These are phyloP conservation scores for Drosophila rufa DNA, from an alignment of 1,140 invertebrate genomes.

Conservation along the genomic window DNA sequence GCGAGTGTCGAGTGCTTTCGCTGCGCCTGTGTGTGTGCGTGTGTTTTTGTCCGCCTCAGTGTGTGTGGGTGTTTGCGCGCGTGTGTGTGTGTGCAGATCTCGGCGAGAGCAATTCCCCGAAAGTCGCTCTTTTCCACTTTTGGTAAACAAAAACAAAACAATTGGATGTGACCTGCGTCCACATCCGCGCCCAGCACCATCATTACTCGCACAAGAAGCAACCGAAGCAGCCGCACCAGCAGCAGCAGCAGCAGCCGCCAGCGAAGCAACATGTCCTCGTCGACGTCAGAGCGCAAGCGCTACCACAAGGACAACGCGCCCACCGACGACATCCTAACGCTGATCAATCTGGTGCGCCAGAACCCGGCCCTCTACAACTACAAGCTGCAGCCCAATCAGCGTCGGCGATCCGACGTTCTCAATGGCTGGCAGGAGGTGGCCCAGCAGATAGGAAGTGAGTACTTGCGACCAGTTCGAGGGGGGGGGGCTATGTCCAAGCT, in stretches of 20 bases:
- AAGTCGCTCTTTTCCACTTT: slow-evolving; percentile 26
- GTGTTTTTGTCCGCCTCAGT: slow-evolving; percentile 24
- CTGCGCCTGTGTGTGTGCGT: slow-evolving; percentile 30
- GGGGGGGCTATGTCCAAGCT: too few relatives aligned
- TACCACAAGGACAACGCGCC: slow-evolving; percentile 83
- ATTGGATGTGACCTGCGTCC: slow-evolving; percentile 25
- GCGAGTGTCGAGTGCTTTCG: slow-evolving; percentile 21
- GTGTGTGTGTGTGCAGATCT: slow-evolving; percentile 11
- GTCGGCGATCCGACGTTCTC: slow-evolving; percentile 74
- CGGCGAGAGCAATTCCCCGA: slow-evolving; percentile 12
- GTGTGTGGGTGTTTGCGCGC: not conserved
- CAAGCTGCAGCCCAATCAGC: slow-evolving; percentile 77
- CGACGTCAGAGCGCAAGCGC: slow-evolving; percentile 74
- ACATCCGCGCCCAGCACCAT: slow-evolving; percentile 14
- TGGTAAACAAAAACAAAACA: slow-evolving; percentile 38
- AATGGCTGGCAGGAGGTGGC: slow-evolving; percentile 79
- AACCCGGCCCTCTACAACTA: slow-evolving; percentile 83
- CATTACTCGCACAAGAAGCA: slow-evolving; percentile 5
- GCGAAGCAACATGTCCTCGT: slow-evolving; percentile 63
- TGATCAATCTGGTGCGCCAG: slow-evolving; percentile 80
- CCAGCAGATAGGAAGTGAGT: slow-evolving; percentile 79
- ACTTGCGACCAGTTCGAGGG: not conserved
- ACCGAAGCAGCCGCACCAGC: not conserved
- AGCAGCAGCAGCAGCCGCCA: slow-evolving; percentile 7
- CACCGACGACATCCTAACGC: slow-evolving; percentile 77